Conservation (phyloP, 2,113 vertebrate species). For the Antechinus flavipes region DNA sequence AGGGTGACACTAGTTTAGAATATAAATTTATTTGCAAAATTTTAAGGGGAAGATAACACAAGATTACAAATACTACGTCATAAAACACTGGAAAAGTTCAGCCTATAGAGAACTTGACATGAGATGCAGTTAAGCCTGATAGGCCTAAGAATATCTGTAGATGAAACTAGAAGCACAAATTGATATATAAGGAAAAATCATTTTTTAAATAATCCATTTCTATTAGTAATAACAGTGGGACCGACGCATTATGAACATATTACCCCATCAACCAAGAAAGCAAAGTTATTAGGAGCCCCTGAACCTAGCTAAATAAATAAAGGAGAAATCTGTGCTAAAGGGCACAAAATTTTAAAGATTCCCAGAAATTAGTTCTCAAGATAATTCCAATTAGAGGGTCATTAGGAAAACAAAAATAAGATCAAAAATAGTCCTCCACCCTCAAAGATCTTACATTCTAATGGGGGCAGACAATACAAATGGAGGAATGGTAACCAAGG, state of each 20-base stretch:
- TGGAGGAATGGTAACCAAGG: neutral
- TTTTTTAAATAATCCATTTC: neutral
- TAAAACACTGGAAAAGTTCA: neutral
- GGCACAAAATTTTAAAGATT: neutral
- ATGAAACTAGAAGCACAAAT: neutral
- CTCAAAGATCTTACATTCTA: neutral
- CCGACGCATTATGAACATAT: neutral
- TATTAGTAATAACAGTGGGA: neutral
- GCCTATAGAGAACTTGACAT: neutral
- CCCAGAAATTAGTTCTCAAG: neutral
- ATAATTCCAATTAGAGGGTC: neutral
- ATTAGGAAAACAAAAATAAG: neutral
- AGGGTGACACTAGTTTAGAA: neutral
- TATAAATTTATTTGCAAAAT: neutral
- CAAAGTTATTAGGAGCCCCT: neutral
- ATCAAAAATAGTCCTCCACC: neutral
- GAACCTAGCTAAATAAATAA: neutral
- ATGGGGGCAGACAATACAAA: neutral
- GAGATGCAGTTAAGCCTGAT: neutral
- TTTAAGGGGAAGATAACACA: neutral
- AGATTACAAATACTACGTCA: neutral
- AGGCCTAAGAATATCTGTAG: neutral
- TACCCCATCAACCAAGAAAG: neutral
- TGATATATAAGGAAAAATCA: neutral
- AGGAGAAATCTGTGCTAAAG: too few relatives aligned